A percentile compares a stretch with the other conserved stretches of the same genome.
These are phyloP conservation scores for Calidris pugnax DNA, from an alignment of 2,113 vertebrate species.

Conservation along the genomic window DNA sequence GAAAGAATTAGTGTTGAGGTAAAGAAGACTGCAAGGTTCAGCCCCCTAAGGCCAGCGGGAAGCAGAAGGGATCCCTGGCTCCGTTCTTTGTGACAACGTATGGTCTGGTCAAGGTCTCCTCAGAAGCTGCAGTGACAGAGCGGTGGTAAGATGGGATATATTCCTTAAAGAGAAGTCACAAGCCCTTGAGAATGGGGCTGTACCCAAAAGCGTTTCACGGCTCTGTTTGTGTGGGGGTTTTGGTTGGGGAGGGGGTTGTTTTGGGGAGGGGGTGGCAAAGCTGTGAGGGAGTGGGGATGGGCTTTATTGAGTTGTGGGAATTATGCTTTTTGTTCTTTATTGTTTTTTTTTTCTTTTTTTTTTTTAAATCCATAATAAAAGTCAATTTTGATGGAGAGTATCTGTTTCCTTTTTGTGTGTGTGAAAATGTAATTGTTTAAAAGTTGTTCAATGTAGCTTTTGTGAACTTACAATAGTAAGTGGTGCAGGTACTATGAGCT, in stretches of 20 bases:
- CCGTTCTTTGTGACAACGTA: conserved; percentile 35
- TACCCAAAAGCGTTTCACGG: conserved; percentile 24
- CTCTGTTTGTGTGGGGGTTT: not conserved
- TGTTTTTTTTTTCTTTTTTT: not conserved
- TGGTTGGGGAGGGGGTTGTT: not conserved
- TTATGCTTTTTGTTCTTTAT: conserved; percentile 8
- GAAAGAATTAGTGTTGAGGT: conserved; percentile 3
- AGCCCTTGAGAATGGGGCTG: conserved; percentile 45
- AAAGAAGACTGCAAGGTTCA: conserved; percentile 44
- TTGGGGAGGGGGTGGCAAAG: not conserved
- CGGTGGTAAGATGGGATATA: conserved; percentile 70
- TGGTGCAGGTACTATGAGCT: not conserved
- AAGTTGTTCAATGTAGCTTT: not conserved
- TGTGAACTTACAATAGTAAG: not conserved
- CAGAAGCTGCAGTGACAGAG: conserved; percentile 54
- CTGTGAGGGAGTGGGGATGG: not conserved
- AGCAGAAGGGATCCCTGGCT: conserved; percentile 17
- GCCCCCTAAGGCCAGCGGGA: not conserved
- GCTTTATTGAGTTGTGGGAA: not conserved
- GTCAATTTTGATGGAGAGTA: conserved; percentile 50
- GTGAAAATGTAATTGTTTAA: not conserved
- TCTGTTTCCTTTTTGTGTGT: conserved; percentile 55
- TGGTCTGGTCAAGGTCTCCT: conserved; percentile 43
- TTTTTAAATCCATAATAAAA: conserved; percentile 60
- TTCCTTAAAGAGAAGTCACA: conserved; percentile 67